Percentiles rank a stretch among this genome's conserved stretches.
These are phyloP conservation scores for Centropus unirufus DNA, from an alignment of 2,113 vertebrate genomes.

Conservation along the genomic window DNA sequence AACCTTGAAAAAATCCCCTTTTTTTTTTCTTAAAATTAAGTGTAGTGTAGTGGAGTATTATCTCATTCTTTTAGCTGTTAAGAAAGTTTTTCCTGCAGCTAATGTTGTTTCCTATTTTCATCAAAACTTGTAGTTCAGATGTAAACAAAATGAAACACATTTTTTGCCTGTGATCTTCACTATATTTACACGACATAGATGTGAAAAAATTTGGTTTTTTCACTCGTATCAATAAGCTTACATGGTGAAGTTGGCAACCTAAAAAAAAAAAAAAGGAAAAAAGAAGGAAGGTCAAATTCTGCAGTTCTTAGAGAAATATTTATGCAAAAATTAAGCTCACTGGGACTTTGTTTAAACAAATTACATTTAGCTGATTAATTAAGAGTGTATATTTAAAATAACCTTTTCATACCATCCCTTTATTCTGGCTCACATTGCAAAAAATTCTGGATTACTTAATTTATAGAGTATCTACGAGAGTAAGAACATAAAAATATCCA, in stretches of 20 bases:
- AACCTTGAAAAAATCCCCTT: not conserved
- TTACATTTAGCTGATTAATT: not conserved
- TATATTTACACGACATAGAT: not conserved
- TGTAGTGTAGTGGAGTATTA: not conserved
- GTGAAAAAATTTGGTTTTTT: not conserved
- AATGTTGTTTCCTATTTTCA: not conserved
- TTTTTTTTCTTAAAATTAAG: not conserved
- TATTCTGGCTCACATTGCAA: not conserved
- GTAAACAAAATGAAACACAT: not conserved
- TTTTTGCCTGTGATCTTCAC: constrained; percentile 11
- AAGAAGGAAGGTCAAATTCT: not conserved
- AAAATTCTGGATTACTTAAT: not conserved
- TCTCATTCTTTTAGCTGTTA: not conserved
- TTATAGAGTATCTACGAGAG: not conserved
- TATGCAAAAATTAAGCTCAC: not conserved
- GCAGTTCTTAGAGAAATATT: not conserved
- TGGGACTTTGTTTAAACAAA: not conserved
- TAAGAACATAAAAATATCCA: not conserved
- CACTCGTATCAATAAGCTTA: not conserved
- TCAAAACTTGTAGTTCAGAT: not conserved
- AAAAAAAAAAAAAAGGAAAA: not conserved
- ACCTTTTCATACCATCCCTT: not conserved
- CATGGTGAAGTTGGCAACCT: not conserved
- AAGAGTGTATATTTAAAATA: not conserved
- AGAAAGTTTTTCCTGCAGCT: constrained; percentile 14